Evolutionary conservation across 2,888 invertebrate species (phyloP).

Genomic region (Tridacna crocea): DNA sequence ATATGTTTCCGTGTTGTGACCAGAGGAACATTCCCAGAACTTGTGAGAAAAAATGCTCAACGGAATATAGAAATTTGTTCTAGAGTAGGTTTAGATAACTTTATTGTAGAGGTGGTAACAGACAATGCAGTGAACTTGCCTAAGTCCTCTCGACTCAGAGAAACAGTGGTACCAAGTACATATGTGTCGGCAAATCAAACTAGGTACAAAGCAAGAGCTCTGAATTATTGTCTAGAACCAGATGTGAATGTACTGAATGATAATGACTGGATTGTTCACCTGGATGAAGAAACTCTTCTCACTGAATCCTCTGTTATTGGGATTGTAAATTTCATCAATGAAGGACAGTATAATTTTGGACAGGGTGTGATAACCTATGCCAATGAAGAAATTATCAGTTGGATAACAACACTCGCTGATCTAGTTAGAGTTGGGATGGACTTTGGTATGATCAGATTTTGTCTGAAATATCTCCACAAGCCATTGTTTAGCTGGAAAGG

Average conservation of each 20-base stretch:
- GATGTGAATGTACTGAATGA: conserved; percentile 71
- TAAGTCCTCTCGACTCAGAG: conserved; percentile 65
- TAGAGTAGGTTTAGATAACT: conserved; percentile 70
- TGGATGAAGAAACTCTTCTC: conserved; percentile 79
- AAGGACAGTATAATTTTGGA: conserved; percentile 73
- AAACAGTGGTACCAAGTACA: conserved; percentile 70
- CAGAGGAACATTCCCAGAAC: conserved; percentile 67
- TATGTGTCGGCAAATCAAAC: conserved; percentile 69
- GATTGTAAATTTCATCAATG: conserved; percentile 77
- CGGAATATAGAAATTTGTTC: conserved; percentile 70
- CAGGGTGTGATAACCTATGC: conserved; percentile 78
- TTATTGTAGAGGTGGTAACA: conserved; percentile 74
- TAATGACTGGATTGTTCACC: conserved; percentile 79
- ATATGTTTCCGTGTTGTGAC: conserved; percentile 75
- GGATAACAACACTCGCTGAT: conserved; percentile 78
- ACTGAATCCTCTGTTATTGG: conserved; percentile 77
- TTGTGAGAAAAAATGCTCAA: conserved; percentile 70
- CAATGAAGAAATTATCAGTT: conserved; percentile 74
- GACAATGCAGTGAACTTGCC: conserved; percentile 66
- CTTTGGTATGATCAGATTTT: conserved; percentile 69
- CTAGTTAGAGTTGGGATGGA: conserved; percentile 77
- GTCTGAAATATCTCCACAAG: conserved; percentile 69
- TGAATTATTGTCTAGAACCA: conserved; percentile 76
- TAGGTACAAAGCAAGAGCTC: conserved; percentile 75
- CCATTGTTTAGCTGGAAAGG: conserved; percentile 80